These are phyloP conservation scores for Mesitornis unicolor DNA, from an alignment of 2,113 vertebrate genomes.

Conservation along the genomic window DNA sequence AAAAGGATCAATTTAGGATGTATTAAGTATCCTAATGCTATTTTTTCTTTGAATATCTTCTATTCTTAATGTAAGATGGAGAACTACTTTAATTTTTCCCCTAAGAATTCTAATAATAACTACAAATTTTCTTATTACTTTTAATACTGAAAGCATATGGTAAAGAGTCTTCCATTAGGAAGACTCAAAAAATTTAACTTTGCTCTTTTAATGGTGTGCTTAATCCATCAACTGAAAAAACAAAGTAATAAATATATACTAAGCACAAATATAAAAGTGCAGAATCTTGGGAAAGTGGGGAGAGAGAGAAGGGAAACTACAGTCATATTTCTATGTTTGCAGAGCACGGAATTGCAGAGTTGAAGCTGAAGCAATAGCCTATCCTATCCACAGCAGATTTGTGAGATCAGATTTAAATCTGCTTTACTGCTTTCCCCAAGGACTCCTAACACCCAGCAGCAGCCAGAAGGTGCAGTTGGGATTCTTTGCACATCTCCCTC, in stretches of 20 bases:
- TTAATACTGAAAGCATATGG: neutral
- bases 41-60: neutral
- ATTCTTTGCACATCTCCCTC: neutral
- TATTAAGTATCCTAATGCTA: neutral
- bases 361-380: neutral
- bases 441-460: neutral
- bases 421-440: neutral
- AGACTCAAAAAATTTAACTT: neutral
- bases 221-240: neutral
- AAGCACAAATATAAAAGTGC: neutral
- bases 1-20: neutral
- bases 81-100: neutral
- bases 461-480: neutral
- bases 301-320: neutral
- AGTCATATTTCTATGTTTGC: neutral
- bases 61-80: neutral
- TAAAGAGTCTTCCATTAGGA: neutral
- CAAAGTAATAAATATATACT: neutral
- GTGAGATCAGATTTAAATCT: slow-evolving; percentile 2
- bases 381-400: neutral
- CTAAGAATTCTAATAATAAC: neutral
- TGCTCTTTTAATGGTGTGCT: neutral
- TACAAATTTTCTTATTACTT: neutral
- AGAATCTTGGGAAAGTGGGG: neutral
- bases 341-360: neutral